These are phyloP conservation scores for Cettia cetti DNA, from an alignment of 2,113 vertebrate genomes.

Conservation along the genomic window DNA sequence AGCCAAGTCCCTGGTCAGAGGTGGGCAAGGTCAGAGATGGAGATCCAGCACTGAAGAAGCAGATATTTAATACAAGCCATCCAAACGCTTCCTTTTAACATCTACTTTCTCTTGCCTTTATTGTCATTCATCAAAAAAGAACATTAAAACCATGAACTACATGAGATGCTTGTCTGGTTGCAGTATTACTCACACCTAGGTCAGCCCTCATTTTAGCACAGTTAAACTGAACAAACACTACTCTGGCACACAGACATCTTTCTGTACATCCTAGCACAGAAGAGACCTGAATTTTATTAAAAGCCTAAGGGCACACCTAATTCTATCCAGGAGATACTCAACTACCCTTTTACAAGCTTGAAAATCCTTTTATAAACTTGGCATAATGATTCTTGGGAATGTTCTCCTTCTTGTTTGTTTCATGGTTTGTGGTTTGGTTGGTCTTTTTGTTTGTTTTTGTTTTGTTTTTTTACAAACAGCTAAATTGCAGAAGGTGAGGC, in stretches of 20 bases:
- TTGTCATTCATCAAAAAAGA: not conserved
- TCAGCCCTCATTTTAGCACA: conserved; percentile 21
- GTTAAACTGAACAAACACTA: conserved; percentile 6
- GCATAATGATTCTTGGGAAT: not conserved
- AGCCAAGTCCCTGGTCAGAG: not conserved
- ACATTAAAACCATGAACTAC: not conserved
- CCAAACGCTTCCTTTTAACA: not conserved
- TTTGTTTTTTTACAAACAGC: not conserved
- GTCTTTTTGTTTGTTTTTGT: not conserved
- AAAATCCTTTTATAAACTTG: not conserved
- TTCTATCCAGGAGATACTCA: not conserved
- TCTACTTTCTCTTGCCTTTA: not conserved
- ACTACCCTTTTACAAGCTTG: not conserved
- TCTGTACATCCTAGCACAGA: not conserved
- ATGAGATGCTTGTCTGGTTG: not conserved
- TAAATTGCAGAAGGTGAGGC: not conserved
- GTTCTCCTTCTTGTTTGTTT: not conserved
- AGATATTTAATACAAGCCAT: not conserved
- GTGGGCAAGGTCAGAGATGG: not conserved
- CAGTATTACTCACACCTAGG: not conserved
- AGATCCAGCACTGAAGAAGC: not conserved
- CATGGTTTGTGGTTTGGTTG: not conserved
- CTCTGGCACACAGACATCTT: not conserved
- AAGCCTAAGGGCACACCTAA: not conserved
- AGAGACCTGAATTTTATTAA: not conserved